Conservation (phyloP, 2,888 invertebrate species). For the Campoplex nolae region DNA sequence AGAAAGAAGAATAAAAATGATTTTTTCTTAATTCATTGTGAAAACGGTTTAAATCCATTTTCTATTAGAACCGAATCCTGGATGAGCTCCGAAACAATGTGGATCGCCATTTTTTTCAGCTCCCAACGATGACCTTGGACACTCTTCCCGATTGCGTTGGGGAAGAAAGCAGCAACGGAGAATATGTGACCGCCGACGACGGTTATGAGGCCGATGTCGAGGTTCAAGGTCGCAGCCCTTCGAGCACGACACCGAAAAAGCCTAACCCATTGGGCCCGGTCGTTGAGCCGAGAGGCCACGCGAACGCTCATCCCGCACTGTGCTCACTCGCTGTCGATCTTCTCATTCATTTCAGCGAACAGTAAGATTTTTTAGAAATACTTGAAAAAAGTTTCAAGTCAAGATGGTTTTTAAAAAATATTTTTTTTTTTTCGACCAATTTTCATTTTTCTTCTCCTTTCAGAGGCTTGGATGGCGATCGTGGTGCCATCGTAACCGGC, state of each 20-base stretch:
- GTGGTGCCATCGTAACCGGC: constrained; percentile 77
- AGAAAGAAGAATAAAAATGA: too few relatives aligned
- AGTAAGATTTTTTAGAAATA: constrained; percentile 80
- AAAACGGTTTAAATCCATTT: too few relatives aligned
- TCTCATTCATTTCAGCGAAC: constrained; percentile 86
- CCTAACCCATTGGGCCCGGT: constrained; percentile 76
- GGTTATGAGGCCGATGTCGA: constrained; percentile 89
- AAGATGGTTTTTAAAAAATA: too few relatives aligned
- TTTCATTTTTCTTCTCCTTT: neutral
- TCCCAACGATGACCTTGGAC: constrained; percentile 81
- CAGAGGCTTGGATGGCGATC: constrained; percentile 79
- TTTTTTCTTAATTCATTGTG: neutral
- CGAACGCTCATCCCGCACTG: constrained; percentile 87
- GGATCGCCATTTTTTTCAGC: constrained; percentile 65
- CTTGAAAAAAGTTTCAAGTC: neutral
- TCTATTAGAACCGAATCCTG: too few relatives aligned
- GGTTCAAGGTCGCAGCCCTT: constrained; percentile 81
- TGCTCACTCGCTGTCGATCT: constrained; percentile 87
- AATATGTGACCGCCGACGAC: constrained; percentile 86
- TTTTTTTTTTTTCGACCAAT: neutral
- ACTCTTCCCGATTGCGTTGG: constrained; percentile 79
- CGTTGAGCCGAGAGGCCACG: constrained; percentile 81
- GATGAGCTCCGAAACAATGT: too few relatives aligned
- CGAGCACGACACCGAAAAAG: constrained; percentile 71
- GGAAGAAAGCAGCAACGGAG: constrained; percentile 81